A percentile compares a stretch with the other conserved stretches of the same genome.
Conservation (phyloP, 2,113 vertebrate genomes). For the Pimephales promelas region DNA sequence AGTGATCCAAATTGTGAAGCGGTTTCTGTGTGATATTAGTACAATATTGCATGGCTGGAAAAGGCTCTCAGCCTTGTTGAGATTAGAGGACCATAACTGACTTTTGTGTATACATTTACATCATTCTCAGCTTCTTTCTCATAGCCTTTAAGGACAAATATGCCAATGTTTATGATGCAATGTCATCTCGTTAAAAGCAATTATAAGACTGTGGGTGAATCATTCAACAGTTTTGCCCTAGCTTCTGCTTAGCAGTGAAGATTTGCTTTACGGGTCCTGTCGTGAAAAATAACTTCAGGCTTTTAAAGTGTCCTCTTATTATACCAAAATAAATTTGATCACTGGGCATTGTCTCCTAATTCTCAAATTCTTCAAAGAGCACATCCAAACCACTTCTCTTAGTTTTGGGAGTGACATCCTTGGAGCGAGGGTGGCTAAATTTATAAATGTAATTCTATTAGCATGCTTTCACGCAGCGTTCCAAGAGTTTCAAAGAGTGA, state of each 20-base stretch:
- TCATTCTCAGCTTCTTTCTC: background rate
- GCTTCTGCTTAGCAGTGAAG: background rate
- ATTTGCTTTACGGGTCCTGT: background rate
- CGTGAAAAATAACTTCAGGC: conserved; percentile 23
- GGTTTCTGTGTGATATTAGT: background rate
- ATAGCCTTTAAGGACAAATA: background rate
- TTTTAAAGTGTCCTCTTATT: conserved; percentile 23
- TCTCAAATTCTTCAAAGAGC: conserved; percentile 6
- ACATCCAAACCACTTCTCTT: background rate
- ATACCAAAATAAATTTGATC: conserved; percentile 26
- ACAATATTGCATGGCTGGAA: background rate
- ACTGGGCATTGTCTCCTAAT: conserved; percentile 7
- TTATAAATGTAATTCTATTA: conserved; percentile 45
- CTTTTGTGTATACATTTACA: background rate
- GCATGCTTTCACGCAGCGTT: conserved; percentile 40
- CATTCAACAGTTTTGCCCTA: background rate
- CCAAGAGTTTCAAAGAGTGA: conserved; percentile 42
- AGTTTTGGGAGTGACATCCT: conserved; percentile 12
- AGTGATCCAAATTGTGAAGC: background rate
- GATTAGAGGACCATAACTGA: no score
- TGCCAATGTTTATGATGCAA: background rate
- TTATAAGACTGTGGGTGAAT: background rate
- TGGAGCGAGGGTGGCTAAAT: conserved; percentile 36
- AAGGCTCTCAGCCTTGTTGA: background rate
- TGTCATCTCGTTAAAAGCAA: background rate